A percentile compares a stretch with the other conserved stretches of the same genome.
Conservation (phyloP, 2,113 vertebrate species). For the Phyllostomus hastatus region DNA sequence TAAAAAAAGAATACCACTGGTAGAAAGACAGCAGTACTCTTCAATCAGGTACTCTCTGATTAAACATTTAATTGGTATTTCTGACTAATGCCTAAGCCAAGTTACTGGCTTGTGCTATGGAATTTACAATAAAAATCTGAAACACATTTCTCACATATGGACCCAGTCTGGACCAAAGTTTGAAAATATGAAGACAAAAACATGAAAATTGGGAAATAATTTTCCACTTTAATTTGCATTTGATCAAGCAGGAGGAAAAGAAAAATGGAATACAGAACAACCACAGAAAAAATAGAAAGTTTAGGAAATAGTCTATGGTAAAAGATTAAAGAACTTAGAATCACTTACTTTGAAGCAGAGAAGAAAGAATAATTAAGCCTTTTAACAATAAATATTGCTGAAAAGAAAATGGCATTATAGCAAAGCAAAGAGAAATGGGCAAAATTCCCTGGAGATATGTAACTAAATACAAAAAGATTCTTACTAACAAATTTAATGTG, state of each 20-base stretch:
- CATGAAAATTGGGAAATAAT: background rate
- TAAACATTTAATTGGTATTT: background rate
- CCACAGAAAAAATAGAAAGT: background rate
- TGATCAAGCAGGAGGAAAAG: background rate
- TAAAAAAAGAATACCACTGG: background rate
- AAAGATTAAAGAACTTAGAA: background rate
- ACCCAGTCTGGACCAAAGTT: background rate
- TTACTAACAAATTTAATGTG: background rate
- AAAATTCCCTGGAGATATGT: background rate
- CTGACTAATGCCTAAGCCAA: background rate
- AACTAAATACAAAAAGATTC: background rate
- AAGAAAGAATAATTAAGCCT: background rate
- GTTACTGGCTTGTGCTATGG: background rate
- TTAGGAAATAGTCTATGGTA: background rate
- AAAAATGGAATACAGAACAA: background rate
- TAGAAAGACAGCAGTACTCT: background rate
- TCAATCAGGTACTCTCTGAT: background rate
- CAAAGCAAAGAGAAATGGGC: background rate
- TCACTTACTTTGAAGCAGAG: background rate
- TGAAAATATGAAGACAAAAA: background rate
- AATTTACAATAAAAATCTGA: background rate
- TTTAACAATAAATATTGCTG: background rate
- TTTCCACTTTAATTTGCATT: background rate
- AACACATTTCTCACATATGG: background rate
- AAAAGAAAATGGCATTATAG: background rate